Evolutionary conservation across 1,140 invertebrate genomes (phyloP), one percentile per base, ranked within the genome.

Genomic region (Andrena cerasifolii): DNA sequence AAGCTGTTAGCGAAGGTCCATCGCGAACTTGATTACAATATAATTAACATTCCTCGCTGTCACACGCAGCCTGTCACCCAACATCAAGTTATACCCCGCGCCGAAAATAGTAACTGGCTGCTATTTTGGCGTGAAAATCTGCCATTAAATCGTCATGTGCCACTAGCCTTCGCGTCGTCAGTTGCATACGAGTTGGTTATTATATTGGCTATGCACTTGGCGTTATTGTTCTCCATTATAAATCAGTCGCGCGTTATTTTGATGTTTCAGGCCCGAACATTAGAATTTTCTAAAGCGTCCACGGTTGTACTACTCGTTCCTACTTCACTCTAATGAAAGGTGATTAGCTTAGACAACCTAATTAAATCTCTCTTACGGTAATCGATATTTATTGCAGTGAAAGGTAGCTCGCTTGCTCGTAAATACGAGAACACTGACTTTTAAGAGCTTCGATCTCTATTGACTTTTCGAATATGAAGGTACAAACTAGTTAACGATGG

Each of bases 41-140:
- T n/a, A 62, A 62, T 33, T 51, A 40, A 62, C 36, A 28, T 16
- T 51, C n/a, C 16, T 16, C 28, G 5, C 7, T 59, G 58, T 59
- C 31, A 67, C 47, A 45, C 28, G 45, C 28, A 8, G 1, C 16
- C 10, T 5, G 59, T 12, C 66, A 6, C 8, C 40, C 26, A 47
- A 40, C 58, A 71, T 71, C 18, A 33, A n/a, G 12, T 47, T 24
- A 43, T 33, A 18, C 16, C n/a, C 54, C 16, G 18, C 8, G 43
- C 10, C 59, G 54, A 47, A 73, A 73, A 73, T 73, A 54, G 59
- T 63, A 16, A 7, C 18, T 18, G 21, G 43, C 5, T 61, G 54
- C 56, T 61, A 49, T 72, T 59, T 72, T 72, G 49, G 43, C 68
- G 43, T 8, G 68, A 14, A 63, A 73, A 73, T 63, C n/a, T 31